Base-by-base conservation (phyloP, 2,113 vertebrate species). In the Trichomycterus rosablanca region DNA sequence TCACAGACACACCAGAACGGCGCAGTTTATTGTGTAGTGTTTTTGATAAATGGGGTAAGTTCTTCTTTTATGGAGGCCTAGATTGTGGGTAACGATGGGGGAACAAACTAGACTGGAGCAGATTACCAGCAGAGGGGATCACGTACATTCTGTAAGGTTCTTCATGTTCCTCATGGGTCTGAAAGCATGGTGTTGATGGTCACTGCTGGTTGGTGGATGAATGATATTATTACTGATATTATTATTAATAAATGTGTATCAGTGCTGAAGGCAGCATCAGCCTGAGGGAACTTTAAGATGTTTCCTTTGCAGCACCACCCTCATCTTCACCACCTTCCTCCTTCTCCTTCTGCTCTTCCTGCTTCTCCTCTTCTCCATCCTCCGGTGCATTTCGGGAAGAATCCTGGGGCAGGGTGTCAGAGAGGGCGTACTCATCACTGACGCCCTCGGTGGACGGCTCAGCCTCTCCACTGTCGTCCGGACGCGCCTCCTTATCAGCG, bases 381-480 rank as follows among this genome's bases (percentile, higher is more conserved):
- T 66, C 60, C 8, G 7, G 26, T 15, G 57, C 60, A n/a, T 42
- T 59, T 12, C 26, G 59, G 49, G 54, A 49, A 12, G 51, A 64
- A 0, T 74, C 68, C 57, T 85, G 81, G 20, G 69, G 82, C 28
- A 87, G 76, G 0, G 84, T 88, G 26, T 75, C 69, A 23, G 83
- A 89, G 43, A 86, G 75, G 35, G 81, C 58, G 6, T 83, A 84
- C 70, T 57, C 84, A 68, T 2, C 65, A 37, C 43, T 52, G 0
- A 78, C 20, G 0, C 84, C 82, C 83, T 91, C 89, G 43, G 76
- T 82, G 43, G 86, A 76, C 68, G 83, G 62, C 79, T 86, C 71
- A 4, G 77, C 62, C 63, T 84, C 84, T 76, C 78, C 83, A 66
- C 46, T 80, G 53, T 44, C 60, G n/a, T 7, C 8, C 6, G 12